Conservation (phyloP, 2,113 vertebrate species). For the Caranx ignobilis region DNA sequence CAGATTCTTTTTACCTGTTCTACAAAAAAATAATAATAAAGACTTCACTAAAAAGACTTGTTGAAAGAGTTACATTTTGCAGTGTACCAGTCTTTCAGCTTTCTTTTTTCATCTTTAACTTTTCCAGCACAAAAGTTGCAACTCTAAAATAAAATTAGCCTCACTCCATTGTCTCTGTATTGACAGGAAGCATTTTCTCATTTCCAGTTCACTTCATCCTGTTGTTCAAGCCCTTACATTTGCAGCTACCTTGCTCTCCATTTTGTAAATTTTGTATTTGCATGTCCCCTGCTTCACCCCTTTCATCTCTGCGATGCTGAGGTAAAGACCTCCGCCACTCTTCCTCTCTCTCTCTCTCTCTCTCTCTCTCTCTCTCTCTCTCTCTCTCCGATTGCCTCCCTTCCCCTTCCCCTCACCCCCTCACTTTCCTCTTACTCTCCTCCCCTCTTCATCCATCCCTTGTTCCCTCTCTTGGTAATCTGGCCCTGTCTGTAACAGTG, state of each 20-base stretch:
- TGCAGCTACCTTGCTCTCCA: constrained; percentile 54
- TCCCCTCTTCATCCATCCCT: constrained; percentile 61
- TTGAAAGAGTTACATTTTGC: constrained; percentile 42
- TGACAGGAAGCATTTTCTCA: constrained; percentile 60
- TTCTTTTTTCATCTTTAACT: constrained; percentile 47
- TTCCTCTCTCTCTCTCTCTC: constrained; percentile 9
- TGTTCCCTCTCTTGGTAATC: constrained; percentile 74
- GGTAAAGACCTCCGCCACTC: constrained; percentile 60
- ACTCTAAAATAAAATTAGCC: constrained; percentile 65
- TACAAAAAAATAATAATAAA: constrained; percentile 25
- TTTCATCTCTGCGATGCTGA: constrained; percentile 68
- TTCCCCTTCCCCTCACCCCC: not conserved
- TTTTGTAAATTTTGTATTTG: constrained; percentile 67
- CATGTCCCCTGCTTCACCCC: constrained; percentile 77
- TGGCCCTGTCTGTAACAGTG: constrained; percentile 87
- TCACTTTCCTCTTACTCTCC: constrained; percentile 33
- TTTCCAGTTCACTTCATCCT: constrained; percentile 56
- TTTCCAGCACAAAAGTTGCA: constrained; percentile 43
- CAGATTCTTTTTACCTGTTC: constrained; percentile 49
- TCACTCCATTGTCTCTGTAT: constrained; percentile 56
- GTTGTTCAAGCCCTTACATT: constrained; percentile 65
- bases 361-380: constrained; percentile 2
- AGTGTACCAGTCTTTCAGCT: constrained; percentile 36
- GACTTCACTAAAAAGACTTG: constrained; percentile 39
- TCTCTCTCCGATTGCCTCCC: constrained; percentile 5